Base-by-base conservation (phyloP, 53 echinoderm and acorn worm genomes). In the Echinometra lucunter region DNA sequence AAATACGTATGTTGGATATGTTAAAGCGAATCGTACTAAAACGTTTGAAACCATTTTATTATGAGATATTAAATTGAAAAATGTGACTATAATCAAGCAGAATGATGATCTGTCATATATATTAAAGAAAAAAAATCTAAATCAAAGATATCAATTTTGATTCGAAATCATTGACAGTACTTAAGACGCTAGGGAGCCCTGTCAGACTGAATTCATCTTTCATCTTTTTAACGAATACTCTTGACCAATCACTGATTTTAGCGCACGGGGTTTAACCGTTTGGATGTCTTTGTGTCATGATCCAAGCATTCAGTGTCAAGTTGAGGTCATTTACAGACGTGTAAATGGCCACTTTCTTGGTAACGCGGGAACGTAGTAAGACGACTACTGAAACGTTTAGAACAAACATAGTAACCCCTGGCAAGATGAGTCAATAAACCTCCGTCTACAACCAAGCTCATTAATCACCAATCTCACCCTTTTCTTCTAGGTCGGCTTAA, bases 341-440 rank as follows among this genome's bases (percentile, higher is more conserved):
- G 85, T 85, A 45, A 45, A 85, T 44, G 85, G 85, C 49, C 49
- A 45, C 12, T 13, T 45, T 49, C 85, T 47, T 53, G 85, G 85
- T 37, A 28, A 85, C 85, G 45, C 30, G 11, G 85, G 85, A 85
- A 47, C 49, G 85, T n/a, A 85, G 37, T 49, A n/a, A 85, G 85
- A 85, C n/a, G 49, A 47, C 85, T 49, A 85, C 47, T 49, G n/a
- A 85, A n/a, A 85, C 45, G 16, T 27, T 85, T 85, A 78, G 23
- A 38, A 18, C 78, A 4, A 78, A 78, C 78, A 78, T 38, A 78
- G 49, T 7, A 47, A 47, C 85, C 47, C 85, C 85, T 85, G 85
- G 85, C 81, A 85, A 85, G 85, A 85, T 85, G 85, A n/a, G 47
- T 49, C 85, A 85, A 85, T 30, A 85, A 85, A 85, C n/a, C 85